Evolutionary conservation across 53 echinoderm and acorn worm genomes (phyloP).

Genomic region (Holothuria scabra): DNA sequence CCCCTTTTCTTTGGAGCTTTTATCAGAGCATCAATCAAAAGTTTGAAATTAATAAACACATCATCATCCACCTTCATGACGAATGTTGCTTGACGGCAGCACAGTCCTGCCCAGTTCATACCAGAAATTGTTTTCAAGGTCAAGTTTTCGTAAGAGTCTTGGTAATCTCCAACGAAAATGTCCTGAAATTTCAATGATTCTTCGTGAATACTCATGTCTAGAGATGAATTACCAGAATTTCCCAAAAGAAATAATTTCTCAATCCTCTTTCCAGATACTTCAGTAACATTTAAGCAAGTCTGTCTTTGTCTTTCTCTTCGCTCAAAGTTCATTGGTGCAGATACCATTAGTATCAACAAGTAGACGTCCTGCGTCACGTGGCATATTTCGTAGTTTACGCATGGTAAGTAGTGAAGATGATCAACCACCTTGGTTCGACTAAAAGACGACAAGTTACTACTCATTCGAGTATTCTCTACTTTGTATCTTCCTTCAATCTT

Average conservation of each 20-base stretch:
- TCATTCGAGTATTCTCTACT: too few species aligned
- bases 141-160: conserved; percentile 67
- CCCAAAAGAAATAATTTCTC: conserved; percentile 7
- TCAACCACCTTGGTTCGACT: too few species aligned
- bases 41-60: conserved; percentile 52
- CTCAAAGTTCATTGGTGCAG: neutral
- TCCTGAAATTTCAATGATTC: conserved; percentile 58
- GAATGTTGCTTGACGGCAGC: conserved; percentile 64
- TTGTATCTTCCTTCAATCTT: too few species aligned
- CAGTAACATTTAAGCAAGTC: neutral
- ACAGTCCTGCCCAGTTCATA: conserved; percentile 70
- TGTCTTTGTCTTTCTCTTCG: conserved; percentile 1
- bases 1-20: neutral
- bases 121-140: conserved; percentile 73
- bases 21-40: conserved; percentile 33
- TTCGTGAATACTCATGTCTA: neutral
- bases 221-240: neutral
- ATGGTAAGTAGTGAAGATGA: too few species aligned
- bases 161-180: conserved; percentile 59
- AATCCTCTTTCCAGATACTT: conserved; percentile 1
- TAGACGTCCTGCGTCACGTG: neutral
- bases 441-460: too few species aligned
- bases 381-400: too few species aligned
- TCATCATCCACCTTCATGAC: conserved; percentile 67
- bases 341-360: conserved; percentile 19